These are phyloP conservation scores for Sigmodon hispidus DNA, from an alignment of 2,113 vertebrate species.

Conservation along the genomic window DNA sequence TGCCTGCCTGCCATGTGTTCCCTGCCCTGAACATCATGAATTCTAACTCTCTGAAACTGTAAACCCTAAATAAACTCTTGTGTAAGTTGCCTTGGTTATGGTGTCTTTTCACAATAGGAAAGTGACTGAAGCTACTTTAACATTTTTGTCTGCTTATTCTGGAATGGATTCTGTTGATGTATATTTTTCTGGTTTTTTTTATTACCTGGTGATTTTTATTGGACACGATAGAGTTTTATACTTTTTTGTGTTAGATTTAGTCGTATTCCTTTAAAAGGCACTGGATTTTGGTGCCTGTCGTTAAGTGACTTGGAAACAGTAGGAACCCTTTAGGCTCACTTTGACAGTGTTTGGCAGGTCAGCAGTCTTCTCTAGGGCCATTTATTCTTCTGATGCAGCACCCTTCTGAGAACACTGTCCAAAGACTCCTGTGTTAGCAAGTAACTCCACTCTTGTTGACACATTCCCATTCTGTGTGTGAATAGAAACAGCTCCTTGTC, in stretches of 20 bases:
- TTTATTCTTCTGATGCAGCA: neutral
- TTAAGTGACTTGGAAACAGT: neutral
- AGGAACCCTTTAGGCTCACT: neutral
- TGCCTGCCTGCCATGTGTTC: neutral
- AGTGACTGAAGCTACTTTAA: neutral
- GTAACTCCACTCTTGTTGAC: neutral
- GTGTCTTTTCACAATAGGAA: neutral
- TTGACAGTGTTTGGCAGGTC: neutral
- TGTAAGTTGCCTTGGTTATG: neutral
- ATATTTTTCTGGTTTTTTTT: conserved; percentile 45
- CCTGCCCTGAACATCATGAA: neutral
- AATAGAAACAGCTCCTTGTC: neutral
- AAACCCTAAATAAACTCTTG: neutral
- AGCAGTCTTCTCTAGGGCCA: neutral
- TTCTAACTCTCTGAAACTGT: neutral
- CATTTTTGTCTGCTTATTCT: conserved; percentile 30
- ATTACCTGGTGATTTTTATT: conserved; percentile 7
- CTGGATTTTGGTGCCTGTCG: neutral
- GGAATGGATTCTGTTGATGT: neutral
- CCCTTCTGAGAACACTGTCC: neutral
- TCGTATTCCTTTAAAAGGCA: conserved; percentile 15
- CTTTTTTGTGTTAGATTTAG: conserved; percentile 6
- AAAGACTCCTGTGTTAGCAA: neutral
- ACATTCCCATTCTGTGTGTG: neutral
- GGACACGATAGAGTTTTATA: neutral